A percentile compares a stretch with the other conserved stretches of the same genome.
These are phyloP conservation scores for Caenorhabditis briggsae DNA, from an alignment of 1,140 invertebrate species.

Conservation along the genomic window DNA sequence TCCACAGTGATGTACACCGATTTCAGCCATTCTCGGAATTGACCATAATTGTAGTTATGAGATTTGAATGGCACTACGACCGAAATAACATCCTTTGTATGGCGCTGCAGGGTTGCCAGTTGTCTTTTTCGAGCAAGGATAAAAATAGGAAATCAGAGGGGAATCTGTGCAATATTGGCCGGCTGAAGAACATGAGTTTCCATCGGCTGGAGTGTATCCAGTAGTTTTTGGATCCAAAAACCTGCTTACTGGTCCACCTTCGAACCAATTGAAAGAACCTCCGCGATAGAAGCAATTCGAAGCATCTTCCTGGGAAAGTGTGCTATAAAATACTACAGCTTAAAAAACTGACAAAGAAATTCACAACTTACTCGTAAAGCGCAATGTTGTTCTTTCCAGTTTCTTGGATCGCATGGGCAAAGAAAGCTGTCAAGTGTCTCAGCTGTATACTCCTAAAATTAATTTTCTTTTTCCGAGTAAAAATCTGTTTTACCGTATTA, in stretches of 20 bases:
- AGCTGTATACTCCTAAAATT: slow-evolving; percentile 61
- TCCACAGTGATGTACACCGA: slow-evolving; percentile 73
- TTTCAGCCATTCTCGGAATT: slow-evolving; percentile 71
- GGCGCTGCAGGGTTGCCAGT: slow-evolving; percentile 71
- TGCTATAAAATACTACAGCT: too few species aligned
- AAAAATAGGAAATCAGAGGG: slow-evolving; percentile 68
- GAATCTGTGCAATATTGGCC: slow-evolving; percentile 69
- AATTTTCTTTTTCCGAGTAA: slow-evolving; percentile 61
- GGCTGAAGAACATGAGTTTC: slow-evolving; percentile 51
- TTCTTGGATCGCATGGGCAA: slow-evolving; percentile 69
- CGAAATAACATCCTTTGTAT: slow-evolving; percentile 75
- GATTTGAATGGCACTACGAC: slow-evolving; percentile 73
- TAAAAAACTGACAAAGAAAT: not conserved
- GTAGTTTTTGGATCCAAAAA: slow-evolving; percentile 65
- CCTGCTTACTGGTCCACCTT: slow-evolving; percentile 74
- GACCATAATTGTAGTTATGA: slow-evolving; percentile 77
- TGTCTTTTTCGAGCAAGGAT: slow-evolving; percentile 70
- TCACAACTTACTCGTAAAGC: slow-evolving; percentile 66
- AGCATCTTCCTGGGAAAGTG: slow-evolving; percentile 63
- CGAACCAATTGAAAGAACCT: slow-evolving; percentile 77
- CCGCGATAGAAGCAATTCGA: slow-evolving; percentile 76
- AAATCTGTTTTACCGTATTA: not conserved
- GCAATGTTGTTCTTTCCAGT: slow-evolving; percentile 66
- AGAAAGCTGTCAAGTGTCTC: slow-evolving; percentile 67
- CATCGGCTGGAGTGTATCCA: slow-evolving; percentile 44